Evolutionary conservation across 2,113 vertebrate genomes (phyloP), one percentile per base, ranked within the genome.

Genomic region (Theristicus caerulescens): DNA sequence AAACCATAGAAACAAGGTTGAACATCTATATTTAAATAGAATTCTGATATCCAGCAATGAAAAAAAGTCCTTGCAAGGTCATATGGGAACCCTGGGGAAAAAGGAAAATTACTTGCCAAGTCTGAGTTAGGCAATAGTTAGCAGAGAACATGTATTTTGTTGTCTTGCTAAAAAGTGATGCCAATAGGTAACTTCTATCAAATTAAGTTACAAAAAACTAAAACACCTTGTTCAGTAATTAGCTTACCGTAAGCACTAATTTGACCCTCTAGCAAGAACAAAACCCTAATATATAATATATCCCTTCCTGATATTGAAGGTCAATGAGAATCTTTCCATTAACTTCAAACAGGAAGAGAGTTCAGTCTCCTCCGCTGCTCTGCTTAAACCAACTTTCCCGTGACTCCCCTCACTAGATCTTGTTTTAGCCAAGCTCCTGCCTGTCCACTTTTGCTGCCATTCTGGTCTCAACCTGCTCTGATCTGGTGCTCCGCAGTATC

Each of bases 401-500:
- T 47, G 16, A 11, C 6, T 85, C 6, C 15, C 16, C 11, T 51
- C 5, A 0, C 9, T 22, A 22, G n/a, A 21, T 7, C 7, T 57
- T 57, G 19, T 57, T 77, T 83, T 10, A 77, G 20, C 14, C 76
- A 78, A 78, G 21, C 14, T 88, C n/a, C 27, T 58, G 29, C 12
- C 34, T 49, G 19, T 31, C 46, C 27, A 7, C 16, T 77, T 87
- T 44, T 40, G 21, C 54, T 62, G 29, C 25, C 32, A 15, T 38
- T 52, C 19, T 24, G 8, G 8, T 29, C 52, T 70, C 22, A 57
- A 72, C 3, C 0, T 2, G 21, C 9, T 5, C 2, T 11, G 1
- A 31, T 13, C 9, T n/a, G 17, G 4, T 19, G 9, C 15, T 87
- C 31, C 32, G 4, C 19, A 29, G 12, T 11, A 20, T 11, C 65